Base-by-base conservation (phyloP, 1,140 invertebrate genomes). In the Polypedilum pembai region DNA sequence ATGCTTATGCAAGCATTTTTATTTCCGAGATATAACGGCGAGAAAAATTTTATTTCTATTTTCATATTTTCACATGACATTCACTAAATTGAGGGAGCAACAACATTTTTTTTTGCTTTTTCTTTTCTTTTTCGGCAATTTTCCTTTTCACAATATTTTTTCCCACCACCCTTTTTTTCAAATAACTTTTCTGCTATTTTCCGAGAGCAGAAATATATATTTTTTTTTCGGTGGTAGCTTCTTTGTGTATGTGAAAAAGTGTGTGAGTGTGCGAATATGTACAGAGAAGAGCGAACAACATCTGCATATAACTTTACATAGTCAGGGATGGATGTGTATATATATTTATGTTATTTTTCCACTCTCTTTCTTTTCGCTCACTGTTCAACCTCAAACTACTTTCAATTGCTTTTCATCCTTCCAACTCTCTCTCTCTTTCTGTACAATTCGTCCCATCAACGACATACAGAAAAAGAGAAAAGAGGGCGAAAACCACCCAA, bases 251-350 rank as follows among this genome's bases (percentile, higher is more conserved):
- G 65, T 69, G 24, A 33, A 3, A 33, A 33, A 33, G 24, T 33
- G 24, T 33, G 24, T 33, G 24, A 33, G 24, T 33, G 5, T 33
- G 24, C 24, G 24, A 33, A 33, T 33, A 33, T 33, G 24, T 33
- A 33, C 24, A 33, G 24, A 33, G 24, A 33, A 33, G 24, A 33
- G 24, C 17, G 65, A 18, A 56, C 12, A 69, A 69, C 65, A 69
- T 69, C 65, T 69, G 65, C 65, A 69, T 69, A 69, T 18, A 69
- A 69, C 65, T 69, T 69, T 69, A 75, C 18, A 33, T 5, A n/a
- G 63, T 24, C 63, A 56, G 66, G 63, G 56, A 72, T 75, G 65
- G 12, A 24, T 40, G 24, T 40, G 40, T 56, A 79, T 74, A 75
- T 76, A 76, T 75, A 41, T 40, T 15, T 40, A 56, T n/a, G n/a